Conservation (phyloP, 92 coral and sea anemone species). For the Paramuricea clavata region DNA sequence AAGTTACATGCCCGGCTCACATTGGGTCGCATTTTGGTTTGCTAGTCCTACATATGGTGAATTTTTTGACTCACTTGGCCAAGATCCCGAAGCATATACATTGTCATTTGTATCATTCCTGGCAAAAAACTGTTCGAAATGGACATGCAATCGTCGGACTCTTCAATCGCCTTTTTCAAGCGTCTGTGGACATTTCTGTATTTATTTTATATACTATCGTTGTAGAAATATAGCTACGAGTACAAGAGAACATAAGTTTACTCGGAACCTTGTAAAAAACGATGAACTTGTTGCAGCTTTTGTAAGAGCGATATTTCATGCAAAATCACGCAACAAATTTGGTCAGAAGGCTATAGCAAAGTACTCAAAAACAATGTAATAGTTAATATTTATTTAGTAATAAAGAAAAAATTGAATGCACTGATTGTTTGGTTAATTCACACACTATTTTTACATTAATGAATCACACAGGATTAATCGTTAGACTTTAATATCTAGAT, state of each 20-base stretch:
- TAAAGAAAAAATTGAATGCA: background rate
- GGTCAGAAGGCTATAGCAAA: slow-evolving; percentile 1
- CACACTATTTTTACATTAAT: no score
- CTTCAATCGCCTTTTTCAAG: background rate
- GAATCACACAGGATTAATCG: background rate
- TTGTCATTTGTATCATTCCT: background rate
- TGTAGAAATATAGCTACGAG: background rate
- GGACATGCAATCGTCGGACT: background rate
- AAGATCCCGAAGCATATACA: background rate
- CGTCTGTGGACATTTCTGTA: background rate
- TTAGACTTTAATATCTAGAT: no score
- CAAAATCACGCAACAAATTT: background rate
- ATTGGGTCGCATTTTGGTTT: no score
- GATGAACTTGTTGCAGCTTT: background rate
- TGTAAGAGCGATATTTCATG: background rate
- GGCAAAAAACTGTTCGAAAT: background rate
- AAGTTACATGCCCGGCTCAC: no score
- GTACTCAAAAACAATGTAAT: background rate
- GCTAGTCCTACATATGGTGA: no score
- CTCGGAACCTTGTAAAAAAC: background rate
- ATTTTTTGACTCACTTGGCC: no score
- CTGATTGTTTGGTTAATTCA: background rate
- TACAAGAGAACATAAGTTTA: background rate
- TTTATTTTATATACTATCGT: background rate
- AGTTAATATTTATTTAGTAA: background rate